Base-by-base conservation (phyloP, 1,140 invertebrate genomes). In the Procambarus virginalis region DNA sequence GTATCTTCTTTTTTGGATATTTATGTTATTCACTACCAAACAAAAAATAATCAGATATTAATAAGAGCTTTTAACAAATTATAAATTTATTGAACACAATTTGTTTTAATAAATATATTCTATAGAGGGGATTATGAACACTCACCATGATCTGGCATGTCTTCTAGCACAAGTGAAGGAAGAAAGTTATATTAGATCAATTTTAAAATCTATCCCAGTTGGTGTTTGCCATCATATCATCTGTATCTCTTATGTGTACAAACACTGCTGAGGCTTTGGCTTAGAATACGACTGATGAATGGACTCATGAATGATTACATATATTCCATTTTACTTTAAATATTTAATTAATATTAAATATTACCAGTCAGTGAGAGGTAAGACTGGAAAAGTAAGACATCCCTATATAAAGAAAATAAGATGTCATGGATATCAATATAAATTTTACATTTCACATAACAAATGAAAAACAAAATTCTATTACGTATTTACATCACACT, bases 101-200 rank as follows among this genome's bases (percentile, higher is more conserved):
- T 34, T 8, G 68, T 34, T 34, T 34, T 3, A 22, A 73, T 64
- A 64, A 73, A 34, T 34, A 34, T 34, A 34, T 73, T 22, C n/a
- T 73, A 73, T 73, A 73, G 22, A 73, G n/a, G 68, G 68, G 68
- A 73, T 34, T 34, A 73, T 73, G 8, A 73, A 73, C 68, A 73
- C 68, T 73, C 68, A 73, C 68, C 68, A 73, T 73, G 68, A 73
- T 73, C 68, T 73, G 68, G 68, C 68, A 73, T 73, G 68, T 22
- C 68, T 73, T 73, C 68, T 73, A 34, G 68, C 68, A 73, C 68
- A 73, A 73, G 68, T 73, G 68, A 73, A 73, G 68, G n/a, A 73
- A 73, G 68, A 73, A 73, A 73, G n/a, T 22, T 73, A 34, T 73
- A 73, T 34, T 20, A 20, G 20, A 8, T 73, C 8, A 9, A 0